These are phyloP conservation scores for Addax nasomaculatus DNA, from an alignment of 2,113 vertebrate genomes.

Conservation along the genomic window DNA sequence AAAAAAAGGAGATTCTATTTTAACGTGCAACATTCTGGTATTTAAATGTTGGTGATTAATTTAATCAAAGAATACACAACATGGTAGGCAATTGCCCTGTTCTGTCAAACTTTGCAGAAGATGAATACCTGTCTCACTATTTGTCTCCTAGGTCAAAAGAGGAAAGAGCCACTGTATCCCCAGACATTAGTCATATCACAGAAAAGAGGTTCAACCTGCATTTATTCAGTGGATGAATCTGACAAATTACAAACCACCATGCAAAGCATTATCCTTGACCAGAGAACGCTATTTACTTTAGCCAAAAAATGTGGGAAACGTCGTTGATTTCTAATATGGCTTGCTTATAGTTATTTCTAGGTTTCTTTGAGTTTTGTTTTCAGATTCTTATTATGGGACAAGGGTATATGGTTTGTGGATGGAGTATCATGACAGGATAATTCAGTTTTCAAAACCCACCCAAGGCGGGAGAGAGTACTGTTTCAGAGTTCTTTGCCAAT, in stretches of 20 bases:
- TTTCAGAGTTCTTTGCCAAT: not conserved
- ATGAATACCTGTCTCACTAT: not conserved
- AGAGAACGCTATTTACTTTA: not conserved
- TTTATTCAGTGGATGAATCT: not conserved
- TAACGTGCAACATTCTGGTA: not conserved
- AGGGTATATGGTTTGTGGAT: too few species aligned
- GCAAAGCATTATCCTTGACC: not conserved
- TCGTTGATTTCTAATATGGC: not conserved
- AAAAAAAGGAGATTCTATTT: not conserved
- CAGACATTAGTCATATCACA: not conserved
- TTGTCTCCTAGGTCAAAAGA: not conserved
- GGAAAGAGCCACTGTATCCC: not conserved
- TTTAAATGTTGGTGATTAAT: not conserved
- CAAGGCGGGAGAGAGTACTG: rapidly evolving
- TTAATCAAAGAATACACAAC: not conserved
- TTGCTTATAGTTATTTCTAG: not conserved
- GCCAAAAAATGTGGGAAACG: not conserved
- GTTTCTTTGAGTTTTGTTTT: not conserved
- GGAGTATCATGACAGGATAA: not conserved
- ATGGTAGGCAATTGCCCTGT: not conserved
- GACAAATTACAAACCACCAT: not conserved
- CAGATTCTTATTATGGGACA: not conserved
- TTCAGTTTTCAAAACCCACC: not conserved
- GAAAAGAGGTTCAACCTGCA: not conserved
- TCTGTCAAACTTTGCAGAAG: not conserved